phyloP scores from a whole-genome alignment of 2,113 vertebrate genomes.

The Dolichallabes microphthalmus region DNA sequence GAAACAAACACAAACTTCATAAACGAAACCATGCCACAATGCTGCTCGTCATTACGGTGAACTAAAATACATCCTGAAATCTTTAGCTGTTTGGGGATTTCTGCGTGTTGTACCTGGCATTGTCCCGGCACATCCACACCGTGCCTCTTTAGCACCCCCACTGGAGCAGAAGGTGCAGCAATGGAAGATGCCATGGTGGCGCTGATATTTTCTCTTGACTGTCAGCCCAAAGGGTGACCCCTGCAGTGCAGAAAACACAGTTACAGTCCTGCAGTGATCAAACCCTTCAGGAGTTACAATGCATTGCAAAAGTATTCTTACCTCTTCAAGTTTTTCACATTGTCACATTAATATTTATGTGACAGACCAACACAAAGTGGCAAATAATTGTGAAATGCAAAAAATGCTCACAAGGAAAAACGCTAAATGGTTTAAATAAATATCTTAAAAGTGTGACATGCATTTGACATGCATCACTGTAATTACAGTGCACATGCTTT shows the following conservation, averaged over 20 bases:
- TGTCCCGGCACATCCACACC: constrained; percentile 84
- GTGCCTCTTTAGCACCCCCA: constrained; percentile 82
- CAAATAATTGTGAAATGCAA: too few relatives aligned
- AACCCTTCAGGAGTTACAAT: background rate
- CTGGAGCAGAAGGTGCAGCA: constrained; percentile 95
- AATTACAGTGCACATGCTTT: too few relatives aligned
- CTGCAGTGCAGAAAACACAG: constrained; percentile 60
- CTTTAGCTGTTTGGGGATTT: background rate
- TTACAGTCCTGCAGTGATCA: background rate
- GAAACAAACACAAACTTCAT: background rate
- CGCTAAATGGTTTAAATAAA: too few relatives aligned
- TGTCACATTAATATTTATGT: too few relatives aligned
- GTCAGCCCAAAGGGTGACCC: constrained; percentile 82
- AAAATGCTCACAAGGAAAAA: too few relatives aligned
- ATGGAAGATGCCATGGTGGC: constrained; percentile 83
- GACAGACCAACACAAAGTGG: too few relatives aligned
- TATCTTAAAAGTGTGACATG: too few relatives aligned
- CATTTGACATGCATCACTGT: too few relatives aligned
- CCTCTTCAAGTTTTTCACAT: too few relatives aligned
- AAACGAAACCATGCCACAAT: too few relatives aligned
- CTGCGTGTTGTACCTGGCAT: constrained; percentile 81
- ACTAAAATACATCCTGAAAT: background rate
- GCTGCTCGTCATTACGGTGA: background rate
- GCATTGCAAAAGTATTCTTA: too few relatives aligned
- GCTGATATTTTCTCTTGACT: constrained; percentile 74